These are phyloP conservation scores for Agrilus planipennis DNA, from an alignment of 1,140 invertebrate species.

Conservation along the genomic window DNA sequence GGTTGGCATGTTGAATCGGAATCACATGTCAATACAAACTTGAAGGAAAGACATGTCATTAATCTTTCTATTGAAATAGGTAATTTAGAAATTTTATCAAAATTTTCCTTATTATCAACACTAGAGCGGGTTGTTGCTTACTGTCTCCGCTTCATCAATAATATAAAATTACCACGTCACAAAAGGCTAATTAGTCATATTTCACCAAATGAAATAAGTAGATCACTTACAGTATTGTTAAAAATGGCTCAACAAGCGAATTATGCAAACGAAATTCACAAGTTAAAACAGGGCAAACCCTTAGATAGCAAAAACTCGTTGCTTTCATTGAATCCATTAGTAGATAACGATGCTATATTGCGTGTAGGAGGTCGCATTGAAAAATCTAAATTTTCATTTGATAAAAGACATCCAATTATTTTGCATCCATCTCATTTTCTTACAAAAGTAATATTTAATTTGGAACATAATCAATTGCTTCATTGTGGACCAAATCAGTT, in stretches of 20 bases:
- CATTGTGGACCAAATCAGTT: conserved; percentile 1
- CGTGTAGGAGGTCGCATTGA: conserved; percentile 4
- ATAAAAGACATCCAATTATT: conserved; percentile 4
- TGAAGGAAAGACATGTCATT: not conserved
- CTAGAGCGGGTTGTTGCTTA: not conserved
- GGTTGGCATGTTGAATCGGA: too few species aligned
- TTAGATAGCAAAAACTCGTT: not conserved
- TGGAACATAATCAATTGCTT: not conserved
- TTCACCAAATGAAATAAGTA: not conserved
- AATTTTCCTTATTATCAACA: not conserved
- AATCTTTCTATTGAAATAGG: too few species aligned
- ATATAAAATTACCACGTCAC: not conserved
- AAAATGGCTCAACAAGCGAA: not conserved
- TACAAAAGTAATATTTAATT: not conserved
- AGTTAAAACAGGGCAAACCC: not conserved
- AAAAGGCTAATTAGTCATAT: not conserved
- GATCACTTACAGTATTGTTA: not conserved
- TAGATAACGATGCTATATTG: conserved; percentile 4
- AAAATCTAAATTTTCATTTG: not conserved
- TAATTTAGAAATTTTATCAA: not conserved
- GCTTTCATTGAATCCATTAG: conserved; percentile 3
- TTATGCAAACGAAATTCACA: not conserved
- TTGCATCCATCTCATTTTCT: not conserved
- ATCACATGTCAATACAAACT: not conserved
- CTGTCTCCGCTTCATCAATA: not conserved